phyloP scores from a whole-genome alignment of 35 echinoderm and acorn worm species.

The Lytechinus pictus region DNA sequence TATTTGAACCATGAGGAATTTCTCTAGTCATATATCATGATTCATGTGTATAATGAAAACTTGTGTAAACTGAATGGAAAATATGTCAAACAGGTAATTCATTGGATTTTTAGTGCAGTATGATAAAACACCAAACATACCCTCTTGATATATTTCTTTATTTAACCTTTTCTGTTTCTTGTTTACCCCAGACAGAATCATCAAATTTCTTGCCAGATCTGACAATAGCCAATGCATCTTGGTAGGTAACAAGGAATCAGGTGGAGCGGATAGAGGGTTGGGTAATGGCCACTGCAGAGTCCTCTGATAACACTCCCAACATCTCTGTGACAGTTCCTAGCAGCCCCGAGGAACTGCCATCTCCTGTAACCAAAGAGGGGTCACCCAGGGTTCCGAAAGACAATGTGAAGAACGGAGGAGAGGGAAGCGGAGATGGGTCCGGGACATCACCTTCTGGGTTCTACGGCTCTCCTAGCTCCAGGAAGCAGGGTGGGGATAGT shows the following conservation, averaged over 20 bases:
- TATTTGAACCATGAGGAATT: too few species aligned
- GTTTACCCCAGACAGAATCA: neutral
- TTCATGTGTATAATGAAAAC: too few species aligned
- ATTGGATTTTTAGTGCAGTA: too few species aligned
- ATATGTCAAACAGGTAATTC: too few species aligned
- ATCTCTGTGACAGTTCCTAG: slow-evolving; percentile 43
- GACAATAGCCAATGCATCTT: neutral
- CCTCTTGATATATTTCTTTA: too few species aligned
- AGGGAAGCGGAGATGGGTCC: neutral
- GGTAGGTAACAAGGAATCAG: neutral
- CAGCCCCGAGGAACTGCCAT: slow-evolving; percentile 23
- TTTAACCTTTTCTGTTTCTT: neutral
- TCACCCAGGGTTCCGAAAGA: neutral
- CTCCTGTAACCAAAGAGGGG: neutral
- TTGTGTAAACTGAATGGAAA: too few species aligned
- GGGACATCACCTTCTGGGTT: neutral
- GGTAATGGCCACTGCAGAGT: neutral
- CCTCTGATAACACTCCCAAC: neutral
- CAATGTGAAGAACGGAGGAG: neutral
- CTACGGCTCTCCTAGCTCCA: neutral
- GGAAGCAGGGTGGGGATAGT: neutral
- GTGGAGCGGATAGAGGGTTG: neutral
- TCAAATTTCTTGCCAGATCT: neutral
- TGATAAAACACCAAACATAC: too few species aligned
- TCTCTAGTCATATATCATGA: too few species aligned